Evolutionary conservation across 1,140 invertebrate genomes (phyloP).

Genomic region (Lethrus apterus): DNA sequence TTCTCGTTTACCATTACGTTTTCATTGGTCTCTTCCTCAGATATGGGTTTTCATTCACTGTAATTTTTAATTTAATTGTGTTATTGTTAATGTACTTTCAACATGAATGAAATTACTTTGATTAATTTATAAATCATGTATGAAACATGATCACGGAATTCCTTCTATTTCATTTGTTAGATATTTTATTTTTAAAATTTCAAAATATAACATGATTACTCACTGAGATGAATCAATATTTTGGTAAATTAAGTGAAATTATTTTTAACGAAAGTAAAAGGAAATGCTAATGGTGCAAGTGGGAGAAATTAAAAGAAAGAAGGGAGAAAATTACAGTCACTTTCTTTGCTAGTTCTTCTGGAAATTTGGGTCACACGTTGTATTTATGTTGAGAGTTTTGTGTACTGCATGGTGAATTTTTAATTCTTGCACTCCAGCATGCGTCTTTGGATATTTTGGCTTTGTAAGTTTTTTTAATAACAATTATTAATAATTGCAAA

Average conservation of each 20-base stretch:
- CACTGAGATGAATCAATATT: no score
- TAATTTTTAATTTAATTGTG: no score
- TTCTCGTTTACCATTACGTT: no score
- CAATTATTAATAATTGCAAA: conserved; percentile 5
- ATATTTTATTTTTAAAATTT: no score
- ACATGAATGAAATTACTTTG: no score
- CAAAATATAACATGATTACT: no score
- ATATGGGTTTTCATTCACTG: no score
- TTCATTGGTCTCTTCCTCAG: no score
- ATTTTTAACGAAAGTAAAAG: conserved; percentile 39
- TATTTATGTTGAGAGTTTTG: conserved; percentile 28
- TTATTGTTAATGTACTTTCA: no score
- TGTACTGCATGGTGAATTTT: conserved; percentile 19
- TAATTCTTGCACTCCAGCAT: conserved; percentile 27
- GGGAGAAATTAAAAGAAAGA: conserved; percentile 36
- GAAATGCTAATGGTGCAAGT: conserved; percentile 26
- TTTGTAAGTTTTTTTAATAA: conserved; percentile 22
- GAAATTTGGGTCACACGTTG: conserved; percentile 36
- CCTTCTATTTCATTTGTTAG: no score
- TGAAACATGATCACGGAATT: no score
- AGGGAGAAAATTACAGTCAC: conserved; percentile 33
- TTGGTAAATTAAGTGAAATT: conserved; percentile 30
- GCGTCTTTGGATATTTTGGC: conserved; percentile 28
- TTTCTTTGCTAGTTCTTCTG: conserved; percentile 36
- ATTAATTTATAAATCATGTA: no score